These are phyloP conservation scores for Diacarnus erythraeanus DNA, from an alignment of 37 sponge, comb jelly and placozoan species.

Conservation along the genomic window DNA sequence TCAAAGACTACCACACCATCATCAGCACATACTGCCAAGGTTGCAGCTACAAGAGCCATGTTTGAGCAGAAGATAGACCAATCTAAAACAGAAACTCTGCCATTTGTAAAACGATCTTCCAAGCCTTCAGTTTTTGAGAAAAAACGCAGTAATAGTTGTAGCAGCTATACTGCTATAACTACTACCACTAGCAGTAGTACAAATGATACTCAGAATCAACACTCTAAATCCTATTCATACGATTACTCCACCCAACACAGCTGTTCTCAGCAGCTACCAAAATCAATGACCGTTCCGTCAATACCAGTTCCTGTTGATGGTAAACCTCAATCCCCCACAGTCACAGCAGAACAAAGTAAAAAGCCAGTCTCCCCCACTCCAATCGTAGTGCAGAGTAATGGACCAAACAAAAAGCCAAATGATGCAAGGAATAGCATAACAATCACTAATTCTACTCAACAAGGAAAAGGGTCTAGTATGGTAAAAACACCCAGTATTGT, in stretches of 20 bases:
- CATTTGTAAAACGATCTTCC: background rate
- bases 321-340: too few relatives aligned
- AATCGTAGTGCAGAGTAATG: background rate
- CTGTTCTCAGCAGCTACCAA: background rate
- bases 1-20: background rate
- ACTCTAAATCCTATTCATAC: background rate
- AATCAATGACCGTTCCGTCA: background rate
- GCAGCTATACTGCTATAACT: background rate
- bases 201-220: background rate
- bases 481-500: background rate
- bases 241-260: background rate
- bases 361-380: background rate
- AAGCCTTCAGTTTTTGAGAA: background rate
- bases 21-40: background rate
- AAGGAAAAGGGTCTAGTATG: background rate
- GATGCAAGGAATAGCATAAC: constrained; percentile 2
- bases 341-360: too few relatives aligned
- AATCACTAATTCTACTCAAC: background rate
- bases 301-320: background rate
- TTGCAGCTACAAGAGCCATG: constrained; percentile 28
- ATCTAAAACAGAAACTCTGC: background rate
- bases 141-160: background rate
- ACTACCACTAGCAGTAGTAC: background rate
- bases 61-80: constrained; percentile 34
- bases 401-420: background rate